Percentiles rank a stretch among this genome's conserved stretches.
Conservation (phyloP, 2,113 vertebrate genomes). For the Callospermophilus lateralis region DNA sequence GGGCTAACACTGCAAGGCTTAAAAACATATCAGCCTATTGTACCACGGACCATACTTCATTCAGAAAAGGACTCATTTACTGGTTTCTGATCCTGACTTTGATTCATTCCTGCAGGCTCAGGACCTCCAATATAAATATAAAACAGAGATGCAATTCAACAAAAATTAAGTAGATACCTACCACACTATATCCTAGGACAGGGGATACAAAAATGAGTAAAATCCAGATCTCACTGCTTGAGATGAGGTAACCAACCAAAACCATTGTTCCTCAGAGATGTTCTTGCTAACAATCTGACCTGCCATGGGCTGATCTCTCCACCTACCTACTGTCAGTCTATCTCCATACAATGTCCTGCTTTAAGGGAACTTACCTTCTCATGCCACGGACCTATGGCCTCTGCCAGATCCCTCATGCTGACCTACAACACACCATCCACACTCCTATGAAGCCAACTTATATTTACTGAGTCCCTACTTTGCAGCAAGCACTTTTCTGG, state of each 20-base stretch:
- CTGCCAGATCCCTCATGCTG: not conserved
- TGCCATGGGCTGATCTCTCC: not conserved
- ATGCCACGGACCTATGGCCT: not conserved
- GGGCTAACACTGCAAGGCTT: not conserved
- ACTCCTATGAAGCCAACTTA: not conserved
- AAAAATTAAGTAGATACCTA: slow-evolving; percentile 50
- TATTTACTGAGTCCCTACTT: not conserved
- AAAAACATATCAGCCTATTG: not conserved
- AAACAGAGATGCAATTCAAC: slow-evolving; percentile 42
- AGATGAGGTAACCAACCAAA: not conserved
- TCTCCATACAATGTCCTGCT: not conserved
- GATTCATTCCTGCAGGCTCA: not conserved
- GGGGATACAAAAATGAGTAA: not conserved
- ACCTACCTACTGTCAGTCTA: not conserved
- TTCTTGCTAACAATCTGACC: not conserved
- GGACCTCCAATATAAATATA: not conserved
- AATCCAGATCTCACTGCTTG: slow-evolving; percentile 16
- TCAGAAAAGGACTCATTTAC: slow-evolving; percentile 27
- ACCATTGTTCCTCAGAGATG: not conserved
- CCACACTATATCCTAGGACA: not conserved
- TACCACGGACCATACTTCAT: slow-evolving; percentile 34
- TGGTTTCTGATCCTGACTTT: slow-evolving; percentile 19
- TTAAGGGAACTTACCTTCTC: not conserved
- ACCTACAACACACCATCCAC: not conserved
- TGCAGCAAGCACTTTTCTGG: not conserved